Conservation (phyloP, 2,113 vertebrate species). For the Callionymus lyra region DNA sequence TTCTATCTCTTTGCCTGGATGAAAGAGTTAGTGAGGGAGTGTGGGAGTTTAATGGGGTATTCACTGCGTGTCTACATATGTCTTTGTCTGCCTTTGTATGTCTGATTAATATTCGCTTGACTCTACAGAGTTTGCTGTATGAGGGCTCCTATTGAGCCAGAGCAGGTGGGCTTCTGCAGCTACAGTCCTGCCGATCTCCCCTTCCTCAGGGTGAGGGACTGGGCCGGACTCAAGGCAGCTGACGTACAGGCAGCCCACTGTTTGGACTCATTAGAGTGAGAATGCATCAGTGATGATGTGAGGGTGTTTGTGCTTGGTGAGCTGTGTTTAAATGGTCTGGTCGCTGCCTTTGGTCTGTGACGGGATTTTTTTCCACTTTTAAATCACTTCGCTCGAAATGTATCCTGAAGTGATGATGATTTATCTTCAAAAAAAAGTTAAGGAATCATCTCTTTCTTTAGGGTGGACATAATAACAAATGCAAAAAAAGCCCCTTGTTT, state of each 20-base stretch:
- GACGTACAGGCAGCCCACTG: conserved; percentile 57
- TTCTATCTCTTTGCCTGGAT: conserved; percentile 47
- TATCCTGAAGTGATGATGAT: no score
- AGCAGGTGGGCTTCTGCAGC: conserved; percentile 61
- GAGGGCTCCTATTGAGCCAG: conserved; percentile 58
- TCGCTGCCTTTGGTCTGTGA: conserved; percentile 4
- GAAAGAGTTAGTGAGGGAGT: conserved; percentile 45
- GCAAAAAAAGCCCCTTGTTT: no score
- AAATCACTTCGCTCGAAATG: no score
- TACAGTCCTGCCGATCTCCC: conserved; percentile 58
- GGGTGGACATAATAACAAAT: no score
- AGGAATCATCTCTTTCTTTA: no score
- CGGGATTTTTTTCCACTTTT: neutral
- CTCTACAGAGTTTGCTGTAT: conserved; percentile 44
- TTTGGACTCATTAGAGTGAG: conserved; percentile 34
- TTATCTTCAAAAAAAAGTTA: no score
- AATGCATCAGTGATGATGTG: conserved; percentile 25
- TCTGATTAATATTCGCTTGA: conserved; percentile 61
- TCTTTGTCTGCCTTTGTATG: conserved; percentile 53
- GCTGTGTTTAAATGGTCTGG: conserved; percentile 3
- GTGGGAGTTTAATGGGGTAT: conserved; percentile 3
- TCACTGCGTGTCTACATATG: conserved; percentile 36
- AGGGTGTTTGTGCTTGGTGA: conserved; percentile 14
- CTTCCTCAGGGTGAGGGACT: conserved; percentile 58
- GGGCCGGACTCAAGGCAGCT: conserved; percentile 59